Percentiles rank a stretch among this genome's conserved stretches.
Evolutionary conservation across 2,113 vertebrate genomes (phyloP).

Genomic region (Todiramphus saurophagus): DNA sequence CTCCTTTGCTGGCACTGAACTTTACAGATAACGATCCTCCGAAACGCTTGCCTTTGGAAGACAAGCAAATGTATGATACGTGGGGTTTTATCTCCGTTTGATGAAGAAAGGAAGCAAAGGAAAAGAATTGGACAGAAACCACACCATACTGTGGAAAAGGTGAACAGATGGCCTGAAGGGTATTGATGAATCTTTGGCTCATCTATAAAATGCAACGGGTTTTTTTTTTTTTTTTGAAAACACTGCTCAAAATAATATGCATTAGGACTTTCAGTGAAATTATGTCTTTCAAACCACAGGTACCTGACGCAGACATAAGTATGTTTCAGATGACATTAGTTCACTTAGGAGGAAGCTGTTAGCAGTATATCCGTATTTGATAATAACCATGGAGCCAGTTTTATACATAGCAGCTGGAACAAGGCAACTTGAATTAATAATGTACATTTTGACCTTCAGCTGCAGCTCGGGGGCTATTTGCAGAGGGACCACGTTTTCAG

Average conservation of each 20-base stretch:
- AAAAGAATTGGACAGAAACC: constrained; percentile 3
- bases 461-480: not conserved
- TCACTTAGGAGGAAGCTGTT: constrained; percentile 45
- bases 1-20: not conserved
- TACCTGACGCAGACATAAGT: not conserved
- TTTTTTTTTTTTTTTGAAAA: not conserved
- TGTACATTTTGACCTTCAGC: not conserved
- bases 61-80: not conserved
- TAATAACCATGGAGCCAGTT: constrained; percentile 28
- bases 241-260: not conserved
- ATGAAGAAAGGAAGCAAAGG: not conserved
- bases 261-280: constrained; percentile 17
- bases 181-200: constrained; percentile 3
- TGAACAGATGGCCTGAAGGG: not conserved
- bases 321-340: constrained; percentile 16
- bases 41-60: not conserved
- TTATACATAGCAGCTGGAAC: constrained; percentile 19
- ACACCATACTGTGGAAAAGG: not conserved
- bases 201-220: not conserved
- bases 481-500: not conserved
- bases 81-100: not conserved
- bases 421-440: constrained; percentile 40
- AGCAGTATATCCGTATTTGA: constrained; percentile 37
- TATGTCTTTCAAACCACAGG: not conserved
- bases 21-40: not conserved